Evolutionary conservation across 2,888 invertebrate genomes (phyloP), one percentile per base, ranked within the genome.

Genomic region (Cosmia trapezina): DNA sequence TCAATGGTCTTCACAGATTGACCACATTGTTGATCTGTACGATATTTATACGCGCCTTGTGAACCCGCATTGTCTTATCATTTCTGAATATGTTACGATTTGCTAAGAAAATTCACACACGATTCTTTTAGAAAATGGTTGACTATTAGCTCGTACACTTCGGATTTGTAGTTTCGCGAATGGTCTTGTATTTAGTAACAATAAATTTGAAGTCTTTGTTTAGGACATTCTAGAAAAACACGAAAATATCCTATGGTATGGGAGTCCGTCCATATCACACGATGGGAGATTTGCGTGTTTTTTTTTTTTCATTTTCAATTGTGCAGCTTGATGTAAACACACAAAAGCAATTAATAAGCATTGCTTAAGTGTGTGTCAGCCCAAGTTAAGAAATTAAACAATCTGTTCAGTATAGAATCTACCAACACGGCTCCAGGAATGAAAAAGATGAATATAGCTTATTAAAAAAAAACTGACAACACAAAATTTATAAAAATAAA

Each of bases 391-490:
- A 64, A 47, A 41, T 14, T 28, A 5, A 22, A 49, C 28, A 22
- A n/a, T 22, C 72, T 51, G 54, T 61, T 72, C 33, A 19, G 72
- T 57, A 63, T 57, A 37, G 6, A 63, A 72, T 56, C 28, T 28
- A 49, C 1, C 28, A 70, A 2, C 37, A 53, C 28, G 11, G 0
- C 19, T 28, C 28, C 33, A 0, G 17, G 41, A 8, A 41, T 22
- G 4, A 56, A 22, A 56, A 17, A 17, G 17, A 41, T 41, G 41
- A 14, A 9, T 14, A 22, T 6, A 53, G 1, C 6, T 22, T 53
- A 12, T 22, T 5, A 11, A 22, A 53, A 22, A 28, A 57, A 28
- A 11, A 45, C 37, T 4, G 7, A 11, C n/a, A n/a, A 51, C 9
- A 51, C n/a, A 53, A 17, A 51, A 17, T 19, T 7, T 8, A 4